phyloP scores from a whole-genome alignment of 1,140 invertebrate species.

The Tetramorium parvispinum region DNA sequence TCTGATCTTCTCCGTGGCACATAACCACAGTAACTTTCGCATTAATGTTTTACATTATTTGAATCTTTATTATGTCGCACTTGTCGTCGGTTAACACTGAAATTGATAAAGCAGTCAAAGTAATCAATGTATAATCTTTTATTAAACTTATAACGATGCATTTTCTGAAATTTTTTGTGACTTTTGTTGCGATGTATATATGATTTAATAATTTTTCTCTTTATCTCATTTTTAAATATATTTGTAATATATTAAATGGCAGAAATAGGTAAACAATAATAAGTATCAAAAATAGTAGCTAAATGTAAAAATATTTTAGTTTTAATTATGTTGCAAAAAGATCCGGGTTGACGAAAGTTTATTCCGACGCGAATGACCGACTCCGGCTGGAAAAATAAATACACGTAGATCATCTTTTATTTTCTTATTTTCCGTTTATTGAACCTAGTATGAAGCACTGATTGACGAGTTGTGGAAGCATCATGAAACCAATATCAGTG shows the following conservation, averaged over 20 bases:
- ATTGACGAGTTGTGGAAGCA: constrained; percentile 30
- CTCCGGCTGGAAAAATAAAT: not conserved
- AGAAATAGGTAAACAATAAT: not conserved
- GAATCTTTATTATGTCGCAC: not conserved
- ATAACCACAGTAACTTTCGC: constrained; percentile 14
- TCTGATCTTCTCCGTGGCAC: not conserved
- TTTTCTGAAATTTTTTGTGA: too few species aligned
- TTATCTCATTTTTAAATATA: too few species aligned
- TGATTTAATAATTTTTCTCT: too few species aligned
- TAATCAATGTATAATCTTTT: not conserved
- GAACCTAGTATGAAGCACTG: not conserved
- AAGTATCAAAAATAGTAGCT: not conserved
- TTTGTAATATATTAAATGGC: too few species aligned
- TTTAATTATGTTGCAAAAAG: not conserved
- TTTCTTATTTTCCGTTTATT: constrained; percentile 26
- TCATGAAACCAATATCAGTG: not conserved
- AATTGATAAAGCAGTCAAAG: not conserved
- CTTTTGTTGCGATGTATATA: too few species aligned
- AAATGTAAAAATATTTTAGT: not conserved
- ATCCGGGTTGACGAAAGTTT: not conserved
- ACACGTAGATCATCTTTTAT: not conserved
- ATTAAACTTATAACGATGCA: too few species aligned
- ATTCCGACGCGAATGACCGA: not conserved
- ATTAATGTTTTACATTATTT: not conserved
- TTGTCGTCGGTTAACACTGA: not conserved